Evolutionary conservation across 64 coral and sea anemone genomes (phyloP), one percentile per base, ranked within the genome.

Genomic region (Montipora cactus): DNA sequence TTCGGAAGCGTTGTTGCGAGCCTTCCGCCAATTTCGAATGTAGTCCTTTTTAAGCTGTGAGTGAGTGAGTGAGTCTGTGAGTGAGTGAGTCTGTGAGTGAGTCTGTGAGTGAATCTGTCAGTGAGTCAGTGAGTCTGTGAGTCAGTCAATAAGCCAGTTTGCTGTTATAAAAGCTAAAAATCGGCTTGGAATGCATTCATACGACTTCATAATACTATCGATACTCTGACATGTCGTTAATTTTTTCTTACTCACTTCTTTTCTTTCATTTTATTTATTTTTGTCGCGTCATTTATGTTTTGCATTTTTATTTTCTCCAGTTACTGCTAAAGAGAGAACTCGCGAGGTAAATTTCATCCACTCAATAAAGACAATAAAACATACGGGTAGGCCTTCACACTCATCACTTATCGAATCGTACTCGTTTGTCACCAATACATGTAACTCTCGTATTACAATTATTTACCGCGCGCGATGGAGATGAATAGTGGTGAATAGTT

Each of bases 291-390:
- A 71, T 86, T 70, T 86, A 9, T n/a, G 45, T 72, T 86, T 86
- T 9, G 44, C 45, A 70, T 69, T 67, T 69, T 48, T 86, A 13
- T 67, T 86, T 86, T 86, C 67, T 71, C 18, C 47, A 71, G 62
- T 16, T 19, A 46, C 62, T 51, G 82, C 44, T 50, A 86, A 22
- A 47, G 68, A 9, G 47, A 71, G 19, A 44, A 62, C 52, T 37
- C 58, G 44, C 7, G 21, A 82, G 19, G 64, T 50, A 50, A 86
- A 49, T 50, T 19, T 28, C 55, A 64, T 81, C 81, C 81, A 49
- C 51, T 47, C 81, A 57, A 11, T 57, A 37, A 37, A 37, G 52
- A 5, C 52, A 55, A 5, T 55, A 4, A 71, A 86, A 71, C 64
- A 70, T 48, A 47, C 21, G 12, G 9, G 19, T 5, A 22, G 7